Evolutionary conservation across 2,797 vertebrate species (phyloP), one percentile per base, ranked within the genome.

Genomic region (Labeo calbasu): DNA sequence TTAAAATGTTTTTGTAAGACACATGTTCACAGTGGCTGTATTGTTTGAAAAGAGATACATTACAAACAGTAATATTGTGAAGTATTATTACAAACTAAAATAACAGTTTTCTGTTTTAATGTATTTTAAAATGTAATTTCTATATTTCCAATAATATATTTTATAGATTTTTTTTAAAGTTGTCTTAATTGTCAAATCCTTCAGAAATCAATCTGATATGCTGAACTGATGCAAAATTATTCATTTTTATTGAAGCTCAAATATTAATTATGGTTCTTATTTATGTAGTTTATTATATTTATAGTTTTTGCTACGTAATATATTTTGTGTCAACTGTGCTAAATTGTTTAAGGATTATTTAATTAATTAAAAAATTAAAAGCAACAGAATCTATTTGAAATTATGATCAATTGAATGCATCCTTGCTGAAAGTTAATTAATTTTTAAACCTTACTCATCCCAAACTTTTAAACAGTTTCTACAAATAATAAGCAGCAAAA

Each of bases 111-210:
- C 12, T 28, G 3, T 7, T 28, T 63, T 15, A 50, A 28, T 28
- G 4, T 28, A 28, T 51, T 51, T 28, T 6, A 12, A 28, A 28
- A 72, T 72, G 0, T 5, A 28, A 63, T 63, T 63, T 5, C 5
- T 63, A 5, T 15, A 15, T 6, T 25, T 25, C n/a, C 13, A 15
- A 15, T 14, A 5, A 5, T 63, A 2, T n/a, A 36, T 36, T 8
- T 36, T 36, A 3, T 10, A 1, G 1, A 0, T 36, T 17, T 19
- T 36, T 10, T 10, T 2, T 1, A 0, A 17, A n/a, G 6, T 28
- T 10, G 3, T 66, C 28, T 66, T 36, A 19, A 66, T 17, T 66
- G 17, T 68, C 36, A 68, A 32, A n/a, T 68, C 17, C 11, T 43
- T 69, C 36, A n/a, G 10, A 68, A 68, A 68, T 43, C 2, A 43